Percentiles rank a stretch among this genome's conserved stretches.
These are phyloP conservation scores for Pheosia gnoma DNA, from an alignment of 2,888 invertebrate genomes.

Conservation along the genomic window DNA sequence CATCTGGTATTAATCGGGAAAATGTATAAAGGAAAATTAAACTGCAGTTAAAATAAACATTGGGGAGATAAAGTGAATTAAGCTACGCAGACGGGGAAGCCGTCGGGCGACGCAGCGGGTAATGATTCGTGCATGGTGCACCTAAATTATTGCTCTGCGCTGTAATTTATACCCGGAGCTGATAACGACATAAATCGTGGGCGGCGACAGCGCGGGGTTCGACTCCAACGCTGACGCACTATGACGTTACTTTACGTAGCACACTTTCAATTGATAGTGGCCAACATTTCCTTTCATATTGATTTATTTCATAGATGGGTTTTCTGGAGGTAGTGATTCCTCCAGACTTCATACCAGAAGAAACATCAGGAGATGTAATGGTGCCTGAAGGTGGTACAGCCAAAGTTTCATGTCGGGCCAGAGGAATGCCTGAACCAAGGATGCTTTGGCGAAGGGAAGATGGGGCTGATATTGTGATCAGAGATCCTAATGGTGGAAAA, in stretches of 20 bases:
- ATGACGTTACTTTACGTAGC: conserved; percentile 71
- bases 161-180: conserved; percentile 79
- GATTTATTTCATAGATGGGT: conserved; percentile 86
- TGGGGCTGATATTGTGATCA: conserved; percentile 90
- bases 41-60: conserved; percentile 69
- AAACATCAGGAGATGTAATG: conserved; percentile 95
- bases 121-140: conserved; percentile 82
- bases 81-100: conserved; percentile 59
- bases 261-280: conserved; percentile 36
- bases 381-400: conserved; percentile 92
- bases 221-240: conserved; percentile 71
- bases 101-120: conserved; percentile 69
- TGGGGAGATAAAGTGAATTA: conserved; percentile 78
- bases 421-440: conserved; percentile 91
- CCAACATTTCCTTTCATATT: not conserved
- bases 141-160: conserved; percentile 80
- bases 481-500: conserved; percentile 87
- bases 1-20: conserved; percentile 36
- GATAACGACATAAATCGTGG: conserved; percentile 81
- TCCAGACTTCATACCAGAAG: conserved; percentile 94
- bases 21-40: conserved; percentile 56
- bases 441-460: conserved; percentile 94
- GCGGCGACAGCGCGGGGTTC: conserved; percentile 73
- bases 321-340: conserved; percentile 94
- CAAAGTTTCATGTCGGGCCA: conserved; percentile 87